Evolutionary conservation across 2,888 invertebrate genomes (phyloP).

Genomic region (Papilio demoleus): DNA sequence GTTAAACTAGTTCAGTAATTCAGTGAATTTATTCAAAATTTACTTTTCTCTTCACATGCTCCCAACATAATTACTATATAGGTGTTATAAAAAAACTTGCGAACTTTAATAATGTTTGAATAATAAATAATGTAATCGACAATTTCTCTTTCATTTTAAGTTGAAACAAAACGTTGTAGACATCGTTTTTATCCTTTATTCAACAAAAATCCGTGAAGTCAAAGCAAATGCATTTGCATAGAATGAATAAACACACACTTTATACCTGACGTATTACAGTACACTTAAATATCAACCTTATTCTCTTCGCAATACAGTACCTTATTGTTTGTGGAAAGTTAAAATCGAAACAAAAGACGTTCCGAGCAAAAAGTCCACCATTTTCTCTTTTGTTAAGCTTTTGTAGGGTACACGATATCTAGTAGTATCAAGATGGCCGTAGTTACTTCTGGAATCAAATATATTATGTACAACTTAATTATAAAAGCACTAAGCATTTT

Average conservation of each 20-base stretch:
- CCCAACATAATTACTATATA: too few species aligned
- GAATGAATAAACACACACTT: slow-evolving; percentile 15
- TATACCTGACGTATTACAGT: neutral
- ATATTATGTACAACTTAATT: neutral
- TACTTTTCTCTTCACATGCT: too few species aligned
- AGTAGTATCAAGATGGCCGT: neutral
- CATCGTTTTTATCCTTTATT: slow-evolving; percentile 15
- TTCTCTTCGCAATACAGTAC: neutral
- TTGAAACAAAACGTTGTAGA: slow-evolving; percentile 12
- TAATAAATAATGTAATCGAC: too few species aligned
- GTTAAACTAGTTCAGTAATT: too few species aligned
- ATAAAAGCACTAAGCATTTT: too few species aligned
- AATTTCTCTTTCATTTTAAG: slow-evolving; percentile 9
- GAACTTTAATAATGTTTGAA: too few species aligned
- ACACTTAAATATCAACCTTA: neutral
- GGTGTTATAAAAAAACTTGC: too few species aligned
- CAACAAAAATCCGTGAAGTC: slow-evolving; percentile 22
- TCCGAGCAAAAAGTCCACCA: slow-evolving; percentile 6
- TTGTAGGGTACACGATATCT: slow-evolving; percentile 4
- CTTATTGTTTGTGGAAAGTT: neutral
- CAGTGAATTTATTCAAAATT: too few species aligned
- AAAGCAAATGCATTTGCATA: slow-evolving; percentile 24
- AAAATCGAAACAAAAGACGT: slow-evolving; percentile 7
- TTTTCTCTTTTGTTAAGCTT: slow-evolving; percentile 20
- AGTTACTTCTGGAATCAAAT: slow-evolving; percentile 4